A percentile compares a stretch with the other conserved stretches of the same genome.
phyloP scores from a whole-genome alignment of 2,113 vertebrate species.

The Scolopax mira region DNA sequence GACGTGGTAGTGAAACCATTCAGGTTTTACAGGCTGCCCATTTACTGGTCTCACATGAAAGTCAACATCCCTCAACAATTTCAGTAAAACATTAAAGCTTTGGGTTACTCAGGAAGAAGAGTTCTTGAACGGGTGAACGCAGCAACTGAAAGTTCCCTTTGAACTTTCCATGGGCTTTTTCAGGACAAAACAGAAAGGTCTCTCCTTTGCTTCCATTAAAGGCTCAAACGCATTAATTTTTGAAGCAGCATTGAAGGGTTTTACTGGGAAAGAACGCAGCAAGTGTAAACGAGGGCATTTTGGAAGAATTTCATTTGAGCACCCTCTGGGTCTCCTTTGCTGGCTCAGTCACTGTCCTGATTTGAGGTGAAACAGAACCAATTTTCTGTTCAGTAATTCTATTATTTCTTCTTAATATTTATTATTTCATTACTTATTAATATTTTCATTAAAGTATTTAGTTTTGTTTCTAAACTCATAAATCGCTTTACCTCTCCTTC shows the following conservation, averaged over 20 bases:
- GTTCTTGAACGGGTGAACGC: accelerated
- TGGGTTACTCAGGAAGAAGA: not conserved
- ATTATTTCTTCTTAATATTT: too few species aligned
- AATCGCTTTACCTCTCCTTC: too few species aligned
- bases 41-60: not conserved
- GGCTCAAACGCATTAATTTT: not conserved
- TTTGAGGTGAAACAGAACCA: too few species aligned
- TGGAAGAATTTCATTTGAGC: not conserved
- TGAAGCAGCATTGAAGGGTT: not conserved
- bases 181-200: not conserved
- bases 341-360: not conserved
- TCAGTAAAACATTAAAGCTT: not conserved
- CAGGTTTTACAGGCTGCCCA: not conserved
- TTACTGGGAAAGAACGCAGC: not conserved
- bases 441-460: too few species aligned
- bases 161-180: not conserved
- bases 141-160: not conserved
- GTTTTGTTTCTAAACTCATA: too few species aligned
- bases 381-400: too few species aligned
- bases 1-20: not conserved
- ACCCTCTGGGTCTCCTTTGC: not conserved
- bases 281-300: not conserved
- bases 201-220: not conserved
- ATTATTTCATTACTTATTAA: too few species aligned
- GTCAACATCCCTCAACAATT: not conserved